Base-by-base conservation (phyloP, 2,888 invertebrate species). In the Drosophila ezoana region DNA sequence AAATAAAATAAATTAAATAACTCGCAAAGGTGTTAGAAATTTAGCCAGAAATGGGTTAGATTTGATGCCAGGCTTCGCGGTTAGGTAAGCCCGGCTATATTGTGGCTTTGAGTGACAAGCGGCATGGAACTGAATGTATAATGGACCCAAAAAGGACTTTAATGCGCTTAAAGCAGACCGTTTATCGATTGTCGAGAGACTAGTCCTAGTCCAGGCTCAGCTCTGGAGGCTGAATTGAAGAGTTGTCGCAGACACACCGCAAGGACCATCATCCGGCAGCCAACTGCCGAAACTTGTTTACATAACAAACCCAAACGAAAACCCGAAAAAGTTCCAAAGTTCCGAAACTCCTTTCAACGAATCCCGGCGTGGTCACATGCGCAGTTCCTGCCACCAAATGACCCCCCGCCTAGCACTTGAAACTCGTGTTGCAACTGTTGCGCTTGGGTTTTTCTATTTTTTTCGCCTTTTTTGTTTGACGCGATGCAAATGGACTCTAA, bases 311-410 rank as follows among this genome's bases (percentile, higher is more conserved):
- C 47, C 40, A 51, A 45, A 32, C 61, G 44, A 54, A 49, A 6
- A 18, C 9, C 35, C 28, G n/a, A 16, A 51, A 48, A n/a, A n/a
- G n/a, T n/a, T 20, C 59, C 58, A 45, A 67, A 40, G 13, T 16
- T 18, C 41, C 49, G 20, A 47, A 40, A 28, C 18, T 4, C 14
- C 41, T 41, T 41, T 57, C 23, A 1, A 10, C 18, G 47, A 33
- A 45, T 11, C 37, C 37, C 33, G 13, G 23, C 66, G 87, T 85
- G 85, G 85, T 79, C 85, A 87, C 85, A 87, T 86, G 85, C 85
- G 85, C 85, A 82, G 38, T 63, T n/a, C 10, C 2, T 10, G 37
- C 11, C 45, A 14, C 16, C 10, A 18, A 11, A 4, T 18, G 8
- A n/a, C 8, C 8, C 23, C 8, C 8, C 23, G 23, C 28, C 18